Evolutionary conservation across 2,797 vertebrate genomes (phyloP), one percentile per base, ranked within the genome.

Genomic region (Jordanella pulchra): DNA sequence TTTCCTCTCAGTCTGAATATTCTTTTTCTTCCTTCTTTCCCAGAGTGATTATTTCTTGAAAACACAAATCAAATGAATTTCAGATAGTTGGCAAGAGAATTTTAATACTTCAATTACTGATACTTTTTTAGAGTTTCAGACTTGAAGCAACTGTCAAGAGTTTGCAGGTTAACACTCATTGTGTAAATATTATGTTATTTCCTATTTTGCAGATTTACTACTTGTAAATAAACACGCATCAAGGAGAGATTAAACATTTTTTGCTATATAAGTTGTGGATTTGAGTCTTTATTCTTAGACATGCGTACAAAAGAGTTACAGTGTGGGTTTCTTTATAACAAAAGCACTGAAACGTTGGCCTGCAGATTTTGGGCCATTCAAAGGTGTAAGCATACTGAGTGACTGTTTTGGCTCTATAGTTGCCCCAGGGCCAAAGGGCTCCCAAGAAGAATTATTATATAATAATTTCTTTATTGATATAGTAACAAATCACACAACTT

Each of bases 121-220:
- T 88, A 85, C 86, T 73, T 89, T 93, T 91, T 90, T 91, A 93
- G 89, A 88, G 94, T 95, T 95, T 95, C 95, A 94, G 88, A 94
- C 94, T 96, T 93, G 95, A 96, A 95, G 95, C 90, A 86, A 93
- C 88, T 95, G 92, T 92, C 91, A 93, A 89, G 87, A 84, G 92
- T 44, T 53, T 76, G 92, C 95, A 95, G 89, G 89, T 91, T 91
- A 53, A 81, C 80, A 91, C 95, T 91, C 95, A 95, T 95, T 92
- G 85, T 99, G 98, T 99, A 97, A 96, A 99, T 98, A 97, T 93
- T 95, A 91, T 94, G 95, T 95, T 95, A 93, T 97, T 97, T 97
- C 96, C 96, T 97, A 97, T 97, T 99, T 97, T 97, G 95, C 97
- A 97, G 95, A 97, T 99, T 98, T 99, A 97, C 95, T 99, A 98